Evolutionary conservation across 2,113 vertebrate genomes (phyloP).

Genomic region (Ailurus styani): DNA sequence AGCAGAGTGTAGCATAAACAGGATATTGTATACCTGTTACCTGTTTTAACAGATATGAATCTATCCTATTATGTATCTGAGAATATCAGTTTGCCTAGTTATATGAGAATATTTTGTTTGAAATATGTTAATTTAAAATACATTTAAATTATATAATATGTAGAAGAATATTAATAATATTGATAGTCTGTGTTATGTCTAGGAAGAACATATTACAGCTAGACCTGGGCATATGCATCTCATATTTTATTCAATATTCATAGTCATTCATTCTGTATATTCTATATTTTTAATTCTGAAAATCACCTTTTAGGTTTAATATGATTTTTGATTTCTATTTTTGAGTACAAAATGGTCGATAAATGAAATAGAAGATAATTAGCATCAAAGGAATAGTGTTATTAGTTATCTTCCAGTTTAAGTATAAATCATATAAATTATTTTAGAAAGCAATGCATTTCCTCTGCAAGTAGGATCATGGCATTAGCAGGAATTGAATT

Average conservation of each 20-base stretch:
- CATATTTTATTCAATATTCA: not conserved
- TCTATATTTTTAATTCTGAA: not conserved
- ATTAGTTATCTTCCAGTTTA: conserved; percentile 18
- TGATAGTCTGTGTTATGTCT: not conserved
- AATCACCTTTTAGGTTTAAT: conserved; percentile 6
- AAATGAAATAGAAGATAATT: conserved; percentile 15
- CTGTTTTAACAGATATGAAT: not conserved
- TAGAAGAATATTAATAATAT: not conserved
- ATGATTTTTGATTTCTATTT: conserved; percentile 18
- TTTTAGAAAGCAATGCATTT: conserved; percentile 13
- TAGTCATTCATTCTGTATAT: not conserved
- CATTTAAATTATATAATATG: not conserved
- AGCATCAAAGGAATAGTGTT: not conserved
- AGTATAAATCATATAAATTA: not conserved
- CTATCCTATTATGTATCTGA: not conserved
- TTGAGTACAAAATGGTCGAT: not conserved
- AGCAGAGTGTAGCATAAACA: not conserved
- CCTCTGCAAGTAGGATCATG: not conserved
- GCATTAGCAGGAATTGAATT: not conserved
- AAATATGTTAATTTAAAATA: conserved; percentile 17
- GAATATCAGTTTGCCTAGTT: not conserved
- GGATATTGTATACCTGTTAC: not conserved
- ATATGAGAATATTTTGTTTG: not conserved
- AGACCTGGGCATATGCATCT: not conserved
- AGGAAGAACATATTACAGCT: not conserved